phyloP scores from a whole-genome alignment of 2,888 invertebrate genomes.

The Furcula furcula region DNA sequence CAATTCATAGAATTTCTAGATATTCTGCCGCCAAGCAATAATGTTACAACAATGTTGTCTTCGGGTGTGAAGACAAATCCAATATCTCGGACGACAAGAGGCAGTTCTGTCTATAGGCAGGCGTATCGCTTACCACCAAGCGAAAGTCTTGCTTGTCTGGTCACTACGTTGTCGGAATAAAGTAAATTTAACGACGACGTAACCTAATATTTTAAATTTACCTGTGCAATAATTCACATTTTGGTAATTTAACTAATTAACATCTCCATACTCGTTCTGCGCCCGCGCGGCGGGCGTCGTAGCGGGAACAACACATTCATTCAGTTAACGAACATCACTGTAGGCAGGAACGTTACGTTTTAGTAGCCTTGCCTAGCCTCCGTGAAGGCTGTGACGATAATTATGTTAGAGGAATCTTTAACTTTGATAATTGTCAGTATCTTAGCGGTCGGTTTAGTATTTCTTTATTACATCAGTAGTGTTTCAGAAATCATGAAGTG shows the following conservation, averaged over 20 bases:
- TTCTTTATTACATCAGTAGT: conserved; percentile 10
- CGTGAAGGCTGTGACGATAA: not conserved
- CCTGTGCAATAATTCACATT: not conserved
- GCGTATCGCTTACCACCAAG: too few species aligned
- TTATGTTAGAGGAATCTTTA: conserved; percentile 17
- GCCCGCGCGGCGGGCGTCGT: not conserved
- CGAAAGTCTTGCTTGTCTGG: too few species aligned
- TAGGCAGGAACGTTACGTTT: not conserved
- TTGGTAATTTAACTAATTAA: not conserved
- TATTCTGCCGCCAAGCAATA: too few species aligned
- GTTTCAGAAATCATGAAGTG: conserved; percentile 22
- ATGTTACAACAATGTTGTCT: too few species aligned
- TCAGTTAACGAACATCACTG: not conserved
- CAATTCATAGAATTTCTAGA: too few species aligned
- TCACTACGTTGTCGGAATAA: too few species aligned
- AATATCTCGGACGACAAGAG: too few species aligned
- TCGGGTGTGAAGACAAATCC: too few species aligned
- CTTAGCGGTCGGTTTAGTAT: conserved; percentile 12
- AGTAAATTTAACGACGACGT: too few species aligned
- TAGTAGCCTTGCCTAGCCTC: not conserved
- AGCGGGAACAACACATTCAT: not conserved
- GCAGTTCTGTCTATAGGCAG: too few species aligned
- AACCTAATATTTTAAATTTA: too few species aligned
- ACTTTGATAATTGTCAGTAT: conserved; percentile 10
- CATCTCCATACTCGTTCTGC: not conserved